These are phyloP conservation scores for Prosopocoilus inquinatus DNA, from an alignment of 2,888 invertebrate species.

Conservation along the genomic window DNA sequence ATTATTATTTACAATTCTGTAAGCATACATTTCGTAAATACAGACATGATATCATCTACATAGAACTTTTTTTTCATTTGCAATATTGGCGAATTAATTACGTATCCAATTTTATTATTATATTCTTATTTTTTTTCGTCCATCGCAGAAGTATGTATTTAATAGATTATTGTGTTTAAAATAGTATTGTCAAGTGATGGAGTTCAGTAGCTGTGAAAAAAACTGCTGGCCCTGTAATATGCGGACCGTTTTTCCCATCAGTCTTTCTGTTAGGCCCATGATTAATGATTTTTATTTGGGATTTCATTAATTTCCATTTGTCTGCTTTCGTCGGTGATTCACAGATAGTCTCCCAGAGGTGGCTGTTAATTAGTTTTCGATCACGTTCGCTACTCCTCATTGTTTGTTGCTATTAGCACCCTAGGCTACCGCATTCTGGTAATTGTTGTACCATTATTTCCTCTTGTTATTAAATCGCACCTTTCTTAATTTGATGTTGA, in stretches of 20 bases:
- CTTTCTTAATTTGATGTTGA: no score
- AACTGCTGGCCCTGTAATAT: constrained; percentile 23
- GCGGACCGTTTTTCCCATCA: constrained; percentile 36
- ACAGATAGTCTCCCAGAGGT: constrained; percentile 29
- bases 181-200: constrained; percentile 22
- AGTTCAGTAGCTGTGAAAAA: constrained; percentile 25
- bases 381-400: constrained; percentile 20
- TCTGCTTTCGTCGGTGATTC: constrained; percentile 43
- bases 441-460: constrained; percentile 12
- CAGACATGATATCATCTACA: no score
- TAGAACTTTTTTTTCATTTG: no score
- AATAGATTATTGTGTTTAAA: constrained; percentile 3
- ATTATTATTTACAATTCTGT: constrained; percentile 17
- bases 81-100: no score
- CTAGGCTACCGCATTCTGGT: constrained; percentile 4
- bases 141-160: no score
- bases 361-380: constrained; percentile 40
- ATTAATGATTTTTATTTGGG: constrained; percentile 40
- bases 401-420: constrained; percentile 11
- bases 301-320: constrained; percentile 49
- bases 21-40: constrained; percentile 14
- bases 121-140: no score
- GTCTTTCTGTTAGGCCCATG: constrained; percentile 26
- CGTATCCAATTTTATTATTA: no score
- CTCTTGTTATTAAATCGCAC: constrained; percentile 1